These are phyloP conservation scores for Emydura subglobosa DNA, from an alignment of 2,113 vertebrate genomes.

Conservation along the genomic window DNA sequence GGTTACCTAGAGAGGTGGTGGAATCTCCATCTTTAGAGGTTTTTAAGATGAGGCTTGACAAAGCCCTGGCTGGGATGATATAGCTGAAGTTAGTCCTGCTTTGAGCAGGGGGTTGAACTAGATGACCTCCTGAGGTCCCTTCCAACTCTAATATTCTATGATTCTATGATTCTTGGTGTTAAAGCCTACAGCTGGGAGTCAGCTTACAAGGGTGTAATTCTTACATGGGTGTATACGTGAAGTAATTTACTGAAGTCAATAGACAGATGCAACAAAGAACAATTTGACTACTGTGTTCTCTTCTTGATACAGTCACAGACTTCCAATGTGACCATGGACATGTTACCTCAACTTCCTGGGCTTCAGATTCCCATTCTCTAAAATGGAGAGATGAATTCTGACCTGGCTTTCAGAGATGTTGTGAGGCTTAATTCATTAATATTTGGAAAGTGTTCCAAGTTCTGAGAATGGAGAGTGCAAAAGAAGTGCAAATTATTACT, in stretches of 20 bases:
- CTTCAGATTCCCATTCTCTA: not conserved
- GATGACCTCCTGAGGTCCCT: no score
- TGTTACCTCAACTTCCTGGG: not conserved
- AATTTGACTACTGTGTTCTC: not conserved
- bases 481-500: not conserved
- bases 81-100: no score
- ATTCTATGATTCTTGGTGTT: not conserved
- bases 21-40: no score
- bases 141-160: no score
- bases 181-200: not conserved
- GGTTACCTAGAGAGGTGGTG: no score
- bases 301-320: not conserved
- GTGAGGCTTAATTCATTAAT: rapidly evolving
- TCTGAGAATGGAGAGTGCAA: rapidly evolving
- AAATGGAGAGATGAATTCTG: not conserved
- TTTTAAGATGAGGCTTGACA: no score
- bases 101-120: no score
- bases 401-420: rapidly evolving
- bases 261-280: not conserved
- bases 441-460: not conserved
- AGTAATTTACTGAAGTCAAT: not conserved
- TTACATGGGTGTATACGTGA: not conserved
- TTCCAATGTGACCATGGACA: not conserved
- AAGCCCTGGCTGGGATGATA: no score
- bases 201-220: not conserved